Conservation (phyloP, 2,113 vertebrate genomes). For the Caranx ignobilis region DNA sequence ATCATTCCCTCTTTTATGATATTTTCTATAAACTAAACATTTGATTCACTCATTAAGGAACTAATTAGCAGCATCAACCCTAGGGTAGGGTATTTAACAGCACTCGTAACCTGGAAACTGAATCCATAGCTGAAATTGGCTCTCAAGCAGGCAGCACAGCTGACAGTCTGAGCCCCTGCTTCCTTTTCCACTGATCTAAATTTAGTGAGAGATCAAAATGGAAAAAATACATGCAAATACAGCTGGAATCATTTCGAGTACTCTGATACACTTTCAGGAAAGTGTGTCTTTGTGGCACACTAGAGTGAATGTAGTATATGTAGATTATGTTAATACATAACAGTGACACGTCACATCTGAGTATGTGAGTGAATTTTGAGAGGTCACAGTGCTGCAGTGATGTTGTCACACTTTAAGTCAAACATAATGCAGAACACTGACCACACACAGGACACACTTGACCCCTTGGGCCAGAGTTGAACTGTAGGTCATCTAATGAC, state of each 20-base stretch:
- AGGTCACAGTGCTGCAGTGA: neutral
- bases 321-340: neutral
- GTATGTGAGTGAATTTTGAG: neutral
- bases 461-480: constrained; percentile 68
- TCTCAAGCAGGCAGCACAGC: too few relatives aligned
- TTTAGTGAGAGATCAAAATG: neutral
- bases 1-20: neutral
- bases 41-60: too few relatives aligned
- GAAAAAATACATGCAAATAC: neutral
- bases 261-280: neutral
- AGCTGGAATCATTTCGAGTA: neutral
- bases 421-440: neutral
- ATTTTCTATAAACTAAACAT: neutral
- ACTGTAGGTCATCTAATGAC: constrained; percentile 52
- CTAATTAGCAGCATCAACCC: too few relatives aligned
- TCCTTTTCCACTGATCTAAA: neutral
- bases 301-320: neutral
- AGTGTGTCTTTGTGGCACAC: neutral
- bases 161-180: neutral
- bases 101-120: too few relatives aligned
- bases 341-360: too few relatives aligned
- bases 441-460: constrained; percentile 56
- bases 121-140: too few relatives aligned
- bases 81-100: too few relatives aligned
- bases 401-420: neutral